Conservation (phyloP, 2,113 vertebrate genomes). For the Atherinomorus stipes region DNA sequence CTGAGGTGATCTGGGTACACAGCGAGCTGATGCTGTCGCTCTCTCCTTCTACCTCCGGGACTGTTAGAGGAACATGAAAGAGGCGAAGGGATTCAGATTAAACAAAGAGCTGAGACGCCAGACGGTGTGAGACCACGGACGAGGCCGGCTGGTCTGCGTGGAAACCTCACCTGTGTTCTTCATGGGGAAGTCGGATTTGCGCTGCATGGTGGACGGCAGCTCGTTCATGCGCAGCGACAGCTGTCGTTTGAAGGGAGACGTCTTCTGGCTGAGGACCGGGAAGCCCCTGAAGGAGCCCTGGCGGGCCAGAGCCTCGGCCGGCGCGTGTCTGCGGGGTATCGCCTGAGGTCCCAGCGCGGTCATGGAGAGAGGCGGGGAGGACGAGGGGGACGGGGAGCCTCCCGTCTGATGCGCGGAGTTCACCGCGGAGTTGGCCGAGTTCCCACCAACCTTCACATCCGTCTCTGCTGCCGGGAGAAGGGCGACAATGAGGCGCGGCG, state of each 20-base stretch:
- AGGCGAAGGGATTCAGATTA: background rate
- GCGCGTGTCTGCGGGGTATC: slow-evolving; percentile 94
- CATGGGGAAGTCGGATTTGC: slow-evolving; percentile 96
- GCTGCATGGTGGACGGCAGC: slow-evolving; percentile 95
- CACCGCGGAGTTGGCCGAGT: slow-evolving; percentile 35
- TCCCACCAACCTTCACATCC: slow-evolving; percentile 78
- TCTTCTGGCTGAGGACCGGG: slow-evolving; percentile 96
- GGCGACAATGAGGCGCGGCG: background rate
- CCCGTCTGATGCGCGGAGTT: slow-evolving; percentile 74
- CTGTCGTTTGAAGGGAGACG: slow-evolving; percentile 97
- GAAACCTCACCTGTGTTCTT: slow-evolving; percentile 89
- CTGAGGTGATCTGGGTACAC: slow-evolving; percentile 95
- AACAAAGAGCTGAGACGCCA: too few relatives aligned
- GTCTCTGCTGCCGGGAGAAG: slow-evolving; percentile 81
- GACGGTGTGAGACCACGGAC: too few relatives aligned
- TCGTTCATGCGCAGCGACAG: slow-evolving; percentile 96
- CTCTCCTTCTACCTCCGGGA: slow-evolving; percentile 94
- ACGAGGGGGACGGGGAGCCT: slow-evolving; percentile 82
- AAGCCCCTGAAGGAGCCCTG: slow-evolving; percentile 98
- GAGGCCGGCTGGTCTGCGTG: too few relatives aligned
- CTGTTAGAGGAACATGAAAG: slow-evolving; percentile 69
- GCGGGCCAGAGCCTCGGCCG: slow-evolving; percentile 93
- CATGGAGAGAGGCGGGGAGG: slow-evolving; percentile 88
- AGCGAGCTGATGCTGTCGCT: slow-evolving; percentile 96
- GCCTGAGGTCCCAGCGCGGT: slow-evolving; percentile 83